Evolutionary conservation across 2,113 vertebrate genomes (phyloP).

Genomic region (Astatoreochromis straeleni): DNA sequence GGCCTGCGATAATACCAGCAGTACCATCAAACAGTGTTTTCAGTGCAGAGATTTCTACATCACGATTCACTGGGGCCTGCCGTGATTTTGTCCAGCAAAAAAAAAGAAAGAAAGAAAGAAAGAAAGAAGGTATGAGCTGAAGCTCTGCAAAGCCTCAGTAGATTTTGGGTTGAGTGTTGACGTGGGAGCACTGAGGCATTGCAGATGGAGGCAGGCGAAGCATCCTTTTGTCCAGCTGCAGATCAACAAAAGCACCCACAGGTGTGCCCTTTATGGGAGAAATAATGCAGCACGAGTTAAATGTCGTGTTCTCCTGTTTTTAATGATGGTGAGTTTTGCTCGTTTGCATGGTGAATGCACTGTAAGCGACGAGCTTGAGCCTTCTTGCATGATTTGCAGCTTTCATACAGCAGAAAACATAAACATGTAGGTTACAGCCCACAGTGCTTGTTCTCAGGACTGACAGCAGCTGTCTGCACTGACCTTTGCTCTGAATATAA

Average conservation of each 20-base stretch:
- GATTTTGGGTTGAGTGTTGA: background rate
- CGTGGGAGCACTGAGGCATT: background rate
- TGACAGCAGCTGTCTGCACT: background rate
- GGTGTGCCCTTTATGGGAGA: background rate
- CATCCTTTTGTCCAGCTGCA: constrained; percentile 39
- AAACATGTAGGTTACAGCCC: constrained; percentile 16
- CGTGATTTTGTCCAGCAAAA: background rate
- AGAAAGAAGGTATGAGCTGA: background rate
- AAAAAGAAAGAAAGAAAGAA: background rate
- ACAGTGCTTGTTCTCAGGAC: background rate
- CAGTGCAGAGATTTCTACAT: constrained; percentile 15
- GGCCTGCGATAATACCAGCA: constrained; percentile 28
- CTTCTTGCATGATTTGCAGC: background rate
- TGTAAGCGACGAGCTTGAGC: background rate
- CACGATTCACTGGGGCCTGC: constrained; percentile 8
- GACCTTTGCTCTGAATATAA: background rate
- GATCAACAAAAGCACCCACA: background rate
- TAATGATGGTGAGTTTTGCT: background rate
- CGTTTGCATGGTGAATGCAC: background rate
- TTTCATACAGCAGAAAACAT: background rate
- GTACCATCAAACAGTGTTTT: constrained; percentile 3
- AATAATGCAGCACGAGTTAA: background rate
- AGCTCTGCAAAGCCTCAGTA: background rate
- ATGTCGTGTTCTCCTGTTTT: background rate
- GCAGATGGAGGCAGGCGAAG: constrained; percentile 11